Evolutionary conservation across 1,140 invertebrate species (phyloP).

Genomic region (Drosophila lacertosa): DNA sequence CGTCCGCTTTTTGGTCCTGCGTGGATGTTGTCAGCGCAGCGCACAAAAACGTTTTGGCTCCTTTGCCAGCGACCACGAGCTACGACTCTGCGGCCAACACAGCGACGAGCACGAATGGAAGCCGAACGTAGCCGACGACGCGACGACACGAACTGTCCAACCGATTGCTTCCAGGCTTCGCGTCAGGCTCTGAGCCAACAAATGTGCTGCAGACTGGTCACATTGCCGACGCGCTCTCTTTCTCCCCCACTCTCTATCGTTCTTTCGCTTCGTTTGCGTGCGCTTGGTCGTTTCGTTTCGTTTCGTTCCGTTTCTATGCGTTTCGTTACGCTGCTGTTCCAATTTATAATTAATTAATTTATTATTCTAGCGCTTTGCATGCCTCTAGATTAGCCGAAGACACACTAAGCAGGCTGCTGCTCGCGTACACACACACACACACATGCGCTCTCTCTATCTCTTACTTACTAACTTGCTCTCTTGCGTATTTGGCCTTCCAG

Average conservation of each 20-base stretch:
- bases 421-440: not conserved
- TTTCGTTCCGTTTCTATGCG: not conserved
- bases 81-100: conserved; percentile 17
- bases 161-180: conserved; percentile 31
- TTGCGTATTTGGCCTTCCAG: conserved; percentile 46
- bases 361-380: conserved; percentile 51
- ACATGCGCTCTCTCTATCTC: not conserved
- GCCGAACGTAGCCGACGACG: conserved; percentile 14
- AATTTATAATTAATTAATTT: conserved; percentile 73
- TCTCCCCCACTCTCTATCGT: conserved; percentile 1
- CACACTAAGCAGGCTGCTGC: not conserved
- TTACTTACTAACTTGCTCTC: conserved; percentile 1
- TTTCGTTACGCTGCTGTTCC: conserved; percentile 18
- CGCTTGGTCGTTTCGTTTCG: not conserved
- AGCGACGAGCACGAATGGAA: conserved; percentile 36
- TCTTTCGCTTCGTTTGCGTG: not conserved
- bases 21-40: conserved; percentile 81
- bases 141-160: conserved; percentile 7
- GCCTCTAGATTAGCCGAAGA: conserved; percentile 39
- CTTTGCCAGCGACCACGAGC: conserved; percentile 48
- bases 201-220: conserved; percentile 17
- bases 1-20: conserved; percentile 77
- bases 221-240: conserved; percentile 5
- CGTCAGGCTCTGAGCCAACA: conserved; percentile 12
- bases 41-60: conserved; percentile 77